Evolutionary conservation across 2,888 invertebrate genomes (phyloP), one percentile per base, ranked within the genome.

Genomic region (Tridacna gigas): DNA sequence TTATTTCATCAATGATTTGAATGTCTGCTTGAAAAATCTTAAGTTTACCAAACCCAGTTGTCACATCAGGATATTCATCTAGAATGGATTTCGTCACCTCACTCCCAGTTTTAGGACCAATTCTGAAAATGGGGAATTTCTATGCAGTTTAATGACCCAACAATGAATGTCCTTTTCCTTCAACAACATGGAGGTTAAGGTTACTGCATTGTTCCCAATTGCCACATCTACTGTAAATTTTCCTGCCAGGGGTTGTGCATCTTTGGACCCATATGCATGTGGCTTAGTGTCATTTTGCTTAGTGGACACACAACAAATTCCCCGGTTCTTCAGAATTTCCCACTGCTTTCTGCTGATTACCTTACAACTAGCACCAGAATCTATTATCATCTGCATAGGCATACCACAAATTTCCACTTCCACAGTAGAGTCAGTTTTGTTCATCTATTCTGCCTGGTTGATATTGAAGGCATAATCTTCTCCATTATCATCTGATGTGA

Each of bases 41-140:
- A 18, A 83, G 25, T 73, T 73, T 81, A 15, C 86, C 84, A n/a
- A 88, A 25, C 7, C 88, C 86, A 7, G 74, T 13, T 60, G 69
- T 69, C 37, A 67, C 37, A 69, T 69, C 61, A n/a, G n/a, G 25
- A 22, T 26, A 20, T n/a, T 18, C 2, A 37, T 37, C 37, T 37
- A 37, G 37, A 37, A 37, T 37, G 61, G 11, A 26, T 61, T 60
- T 66, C 69, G 25, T 56, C 28, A 15, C 28, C 13, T 74, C 51
- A 51, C 4, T 45, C 47, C 5, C 51, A 4, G 74, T 37, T 22
- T 63, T 25, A 4, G 61, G 75, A n/a, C 26, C 3, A 63, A 20
- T 56, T 56, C n/a, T 60, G 18, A 86, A 61, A 11, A 86, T 25
- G 5, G 66, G 67, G 0, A 82, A 60, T 25, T 75, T 15, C n/a